Percentiles rank a stretch among this genome's conserved stretches.
These are phyloP conservation scores for Zoanthus sansibaricus DNA, from an alignment of 92 coral and sea anemone genomes.

Conservation along the genomic window DNA sequence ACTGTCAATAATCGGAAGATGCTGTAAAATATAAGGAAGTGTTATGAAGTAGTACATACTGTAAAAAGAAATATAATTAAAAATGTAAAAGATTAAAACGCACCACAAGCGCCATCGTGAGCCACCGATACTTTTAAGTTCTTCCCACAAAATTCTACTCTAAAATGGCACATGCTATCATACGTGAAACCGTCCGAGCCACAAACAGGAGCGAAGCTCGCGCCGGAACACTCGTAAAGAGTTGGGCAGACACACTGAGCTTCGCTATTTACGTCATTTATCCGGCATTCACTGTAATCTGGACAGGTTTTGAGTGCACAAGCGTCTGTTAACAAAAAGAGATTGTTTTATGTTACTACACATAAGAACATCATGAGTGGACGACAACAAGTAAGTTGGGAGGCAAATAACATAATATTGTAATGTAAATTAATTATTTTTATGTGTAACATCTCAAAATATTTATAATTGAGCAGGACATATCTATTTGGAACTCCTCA, in stretches of 20 bases:
- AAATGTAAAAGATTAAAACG: not conserved
- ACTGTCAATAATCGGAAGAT: too few species aligned
- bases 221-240: slow-evolving; percentile 65
- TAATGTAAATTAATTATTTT: too few species aligned
- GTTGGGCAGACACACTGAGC: slow-evolving; percentile 89
- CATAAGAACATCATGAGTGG: not conserved
- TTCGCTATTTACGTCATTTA: slow-evolving; percentile 44
- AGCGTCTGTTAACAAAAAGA: slow-evolving; percentile 58
- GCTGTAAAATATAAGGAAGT: too few species aligned
- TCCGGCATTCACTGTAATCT: slow-evolving; percentile 69
- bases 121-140: slow-evolving; percentile 57
- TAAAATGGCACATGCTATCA: slow-evolving; percentile 77
- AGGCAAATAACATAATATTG: too few species aligned
- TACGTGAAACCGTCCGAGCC: slow-evolving; percentile 88
- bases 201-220: slow-evolving; percentile 67
- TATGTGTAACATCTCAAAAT: too few species aligned
- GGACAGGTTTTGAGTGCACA: slow-evolving; percentile 81
- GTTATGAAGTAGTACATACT: too few species aligned
- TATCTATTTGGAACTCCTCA: too few species aligned
- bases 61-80: not conserved
- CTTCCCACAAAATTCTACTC: slow-evolving; percentile 75
- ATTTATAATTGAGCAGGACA: too few species aligned
- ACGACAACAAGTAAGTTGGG: too few species aligned
- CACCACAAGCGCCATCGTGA: slow-evolving; percentile 86
- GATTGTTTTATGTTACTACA: not conserved